Base-by-base conservation (phyloP, 2,797 vertebrate genomes). In the Hafferia zeledoni region DNA sequence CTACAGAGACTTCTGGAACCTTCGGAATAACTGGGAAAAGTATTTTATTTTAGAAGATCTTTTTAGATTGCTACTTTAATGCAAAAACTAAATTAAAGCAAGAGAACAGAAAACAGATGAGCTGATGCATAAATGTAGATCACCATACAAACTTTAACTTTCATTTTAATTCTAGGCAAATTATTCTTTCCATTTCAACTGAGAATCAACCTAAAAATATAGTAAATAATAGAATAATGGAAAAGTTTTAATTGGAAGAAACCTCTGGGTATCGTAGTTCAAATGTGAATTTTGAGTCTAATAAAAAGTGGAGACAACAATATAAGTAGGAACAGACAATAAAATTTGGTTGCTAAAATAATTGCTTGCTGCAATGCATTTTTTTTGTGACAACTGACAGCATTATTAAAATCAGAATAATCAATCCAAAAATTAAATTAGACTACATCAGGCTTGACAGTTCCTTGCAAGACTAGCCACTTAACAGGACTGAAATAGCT, bases 401-500 rank as follows among this genome's bases (percentile, higher is more conserved):
- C 84, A 65, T 55, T 82, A 25, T 70, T 94, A 79, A 95, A 91
- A 86, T 55, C 19, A 80, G 72, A 81, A 75, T 91, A 57, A 37
- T 84, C 59, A 74, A 52, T 83, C 35, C 13, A 70, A 86, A 93
- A 90, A 91, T 50, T 64, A 74, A 85, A 74, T 83, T 67, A 81
- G 60, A 20, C 55, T 76, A 46, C 70, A 60, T 78, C n/a, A 90
- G 68, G 13, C 74, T 78, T 91, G 81, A 69, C 56, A 68, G 37
- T 87, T 95, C 33, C 46, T 95, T 94, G 68, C 77, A 94, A 95
- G 84, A 46, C 57, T 71, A 91, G 76, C 65, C 77, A 88, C 65
- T 95, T 95, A 79, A 50, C 31, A 35, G 43, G 57, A 87, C 75
- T 53, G 74, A 94, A 96, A 83, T 87, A 92, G 76, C 72, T 93